Evolutionary conservation across 2,113 vertebrate genomes (phyloP), one percentile per base, ranked within the genome.

Genomic region (Toxostoma redivivum): DNA sequence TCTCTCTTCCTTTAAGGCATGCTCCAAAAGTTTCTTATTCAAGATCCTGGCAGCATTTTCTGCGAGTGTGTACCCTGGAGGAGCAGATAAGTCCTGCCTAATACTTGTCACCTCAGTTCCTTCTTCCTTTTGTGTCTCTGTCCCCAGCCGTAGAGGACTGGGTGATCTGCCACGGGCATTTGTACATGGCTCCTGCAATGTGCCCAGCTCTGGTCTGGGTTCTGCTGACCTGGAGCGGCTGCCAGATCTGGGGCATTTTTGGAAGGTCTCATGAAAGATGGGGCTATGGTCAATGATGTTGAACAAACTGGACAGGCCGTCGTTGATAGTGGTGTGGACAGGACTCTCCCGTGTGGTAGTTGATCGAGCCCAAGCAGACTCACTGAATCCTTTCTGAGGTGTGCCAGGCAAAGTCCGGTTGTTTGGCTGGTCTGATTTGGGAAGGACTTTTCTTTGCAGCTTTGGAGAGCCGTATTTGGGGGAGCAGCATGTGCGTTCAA

Each of bases 291-390:
- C 99, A 35, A 99, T 99, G 96, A 99, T 99, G 97, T 99, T 99
- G 97, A 99, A 99, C 94, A 99, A 98, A 97, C 99, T 99, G 97
- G 99, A 99, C 88, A 99, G 99, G 53, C 99, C 99, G 15, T 99
- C 99, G 0, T 99, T 99, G 97, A 99, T 99, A 96, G 99, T 99
- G 44, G 99, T 99, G 96, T 99, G 99, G 89, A 99, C 99, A 0
- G 99, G 99, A 94, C 99, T 99, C 96, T 99, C 99, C 24, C 99
- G 97, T 0, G 99, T 99, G 60, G 99, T 99, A 33, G 99, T 99
- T 44, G 99, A 99, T 47, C 99, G 98, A 7, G 99, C 99, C 99
- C 99, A 99, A 11, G 99, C 99, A 0, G 99, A 99, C 96, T 99
- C 99, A 12, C 95, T 99, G 97, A 98, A 99, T 50, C 99, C 99